Conservation (phyloP, 2,888 invertebrate species). For the Apodemia mormo region DNA sequence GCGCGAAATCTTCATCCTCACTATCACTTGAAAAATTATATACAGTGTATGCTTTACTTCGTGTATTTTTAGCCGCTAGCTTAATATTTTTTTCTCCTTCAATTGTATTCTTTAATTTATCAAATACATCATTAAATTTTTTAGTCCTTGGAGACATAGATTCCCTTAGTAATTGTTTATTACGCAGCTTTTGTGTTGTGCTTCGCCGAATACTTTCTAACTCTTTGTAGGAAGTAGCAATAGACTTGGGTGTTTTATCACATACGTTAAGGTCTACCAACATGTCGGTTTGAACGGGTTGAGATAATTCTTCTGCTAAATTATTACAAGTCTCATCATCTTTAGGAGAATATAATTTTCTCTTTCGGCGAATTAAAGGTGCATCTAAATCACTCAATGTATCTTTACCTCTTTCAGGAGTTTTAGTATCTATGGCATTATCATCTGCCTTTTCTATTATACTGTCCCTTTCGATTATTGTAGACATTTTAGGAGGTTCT, state of each 20-base stretch:
- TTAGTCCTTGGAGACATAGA: constrained; percentile 51
- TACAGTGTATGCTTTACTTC: constrained; percentile 39
- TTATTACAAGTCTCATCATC: constrained; percentile 45
- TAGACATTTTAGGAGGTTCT: constrained; percentile 44
- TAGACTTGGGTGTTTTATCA: constrained; percentile 43
- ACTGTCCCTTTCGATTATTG: constrained; percentile 46
- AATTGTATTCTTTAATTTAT: constrained; percentile 52
- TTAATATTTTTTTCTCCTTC: constrained; percentile 48
- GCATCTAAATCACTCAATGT: constrained; percentile 28
- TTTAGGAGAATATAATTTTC: constrained; percentile 69
- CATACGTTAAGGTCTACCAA: constrained; percentile 32
- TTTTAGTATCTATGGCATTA: constrained; percentile 25
- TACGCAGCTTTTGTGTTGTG: constrained; percentile 43
- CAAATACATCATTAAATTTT: constrained; percentile 55
- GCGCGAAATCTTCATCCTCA: constrained; percentile 59
- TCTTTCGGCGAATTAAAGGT: constrained; percentile 48
- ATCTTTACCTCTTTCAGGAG: constrained; percentile 16
- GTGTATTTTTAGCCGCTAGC: constrained; percentile 44
- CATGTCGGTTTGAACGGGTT: neutral
- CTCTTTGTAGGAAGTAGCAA: constrained; percentile 58
- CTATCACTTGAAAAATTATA: constrained; percentile 67
- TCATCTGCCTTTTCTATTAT: constrained; percentile 34
- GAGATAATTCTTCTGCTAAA: neutral
- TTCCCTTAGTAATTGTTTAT: constrained; percentile 40
- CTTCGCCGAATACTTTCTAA: constrained; percentile 55